A percentile compares a stretch with the other conserved stretches of the same genome.
Evolutionary conservation across 1,140 invertebrate genomes (phyloP).

Genomic region (Bombus confusus): DNA sequence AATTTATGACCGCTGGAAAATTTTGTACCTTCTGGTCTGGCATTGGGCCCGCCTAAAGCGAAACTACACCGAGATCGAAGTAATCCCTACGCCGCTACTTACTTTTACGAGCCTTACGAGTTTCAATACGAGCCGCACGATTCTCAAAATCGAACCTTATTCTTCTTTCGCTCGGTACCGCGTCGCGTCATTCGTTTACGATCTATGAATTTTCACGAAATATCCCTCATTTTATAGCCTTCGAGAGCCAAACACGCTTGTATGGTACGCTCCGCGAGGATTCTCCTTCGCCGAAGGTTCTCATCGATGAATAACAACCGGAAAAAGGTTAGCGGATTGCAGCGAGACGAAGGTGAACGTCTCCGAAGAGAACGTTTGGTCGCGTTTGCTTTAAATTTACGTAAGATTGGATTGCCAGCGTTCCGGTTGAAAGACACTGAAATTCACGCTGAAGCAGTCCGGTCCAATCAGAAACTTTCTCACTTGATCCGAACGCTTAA

Average conservation of each 20-base stretch:
- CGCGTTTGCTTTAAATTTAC: slow-evolving; percentile 13
- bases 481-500: slow-evolving; percentile 12
- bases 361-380: background rate
- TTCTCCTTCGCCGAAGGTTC: no score
- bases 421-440: background rate
- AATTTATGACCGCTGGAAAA: slow-evolving; percentile 63
- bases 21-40: slow-evolving; percentile 72
- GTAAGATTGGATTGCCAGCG: background rate
- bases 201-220: no score
- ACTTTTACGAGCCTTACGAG: slow-evolving; percentile 1
- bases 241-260: no score
- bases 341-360: background rate
- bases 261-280: no score
- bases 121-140: background rate
- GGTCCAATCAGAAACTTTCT: slow-evolving; percentile 20
- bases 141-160: slow-evolving; percentile 1
- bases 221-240: no score
- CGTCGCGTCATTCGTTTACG: no score
- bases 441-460: background rate
- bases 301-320: background rate
- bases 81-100: no score
- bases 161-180: no score
- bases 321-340: background rate
- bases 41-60: slow-evolving; percentile 26
- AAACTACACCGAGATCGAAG: no score